Percentiles rank a stretch among this genome's conserved stretches.
Conservation (phyloP, 2,797 vertebrate species). For the Natrix natrix region DNA sequence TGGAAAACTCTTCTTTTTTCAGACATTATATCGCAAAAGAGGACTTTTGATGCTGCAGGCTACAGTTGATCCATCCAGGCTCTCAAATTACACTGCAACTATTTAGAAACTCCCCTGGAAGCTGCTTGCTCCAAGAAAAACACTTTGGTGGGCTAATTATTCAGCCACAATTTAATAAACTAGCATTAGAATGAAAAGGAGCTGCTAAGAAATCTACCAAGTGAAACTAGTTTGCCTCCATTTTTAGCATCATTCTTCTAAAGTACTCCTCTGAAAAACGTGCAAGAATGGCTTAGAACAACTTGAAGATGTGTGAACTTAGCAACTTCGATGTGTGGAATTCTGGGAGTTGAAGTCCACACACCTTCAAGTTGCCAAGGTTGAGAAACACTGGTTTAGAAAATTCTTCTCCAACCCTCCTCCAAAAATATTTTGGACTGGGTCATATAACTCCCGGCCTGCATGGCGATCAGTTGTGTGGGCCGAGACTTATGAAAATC, state of each 20-base stretch:
- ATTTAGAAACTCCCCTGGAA: neutral
- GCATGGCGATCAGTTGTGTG: neutral
- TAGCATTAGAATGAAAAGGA: neutral
- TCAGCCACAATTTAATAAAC: neutral
- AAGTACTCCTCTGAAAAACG: neutral
- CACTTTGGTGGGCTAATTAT: neutral
- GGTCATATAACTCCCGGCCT: neutral
- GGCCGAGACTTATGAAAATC: neutral
- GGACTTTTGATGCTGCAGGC: neutral
- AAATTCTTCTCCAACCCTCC: neutral
- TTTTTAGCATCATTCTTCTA: neutral
- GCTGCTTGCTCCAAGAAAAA: neutral
- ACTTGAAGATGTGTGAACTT: neutral
- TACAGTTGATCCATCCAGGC: neutral
- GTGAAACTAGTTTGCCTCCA: neutral
- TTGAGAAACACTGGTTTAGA: neutral
- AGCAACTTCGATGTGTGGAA: neutral
- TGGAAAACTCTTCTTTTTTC: neutral
- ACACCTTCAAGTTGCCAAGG: neutral
- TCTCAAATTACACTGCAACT: neutral
- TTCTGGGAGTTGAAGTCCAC: neutral
- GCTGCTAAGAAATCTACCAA: neutral
- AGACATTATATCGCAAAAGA: neutral
- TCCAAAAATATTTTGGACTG: neutral
- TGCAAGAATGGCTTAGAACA: neutral